These are phyloP conservation scores for Calcarius lapponicus DNA, from an alignment of 2,797 vertebrate genomes.

Conservation along the genomic window DNA sequence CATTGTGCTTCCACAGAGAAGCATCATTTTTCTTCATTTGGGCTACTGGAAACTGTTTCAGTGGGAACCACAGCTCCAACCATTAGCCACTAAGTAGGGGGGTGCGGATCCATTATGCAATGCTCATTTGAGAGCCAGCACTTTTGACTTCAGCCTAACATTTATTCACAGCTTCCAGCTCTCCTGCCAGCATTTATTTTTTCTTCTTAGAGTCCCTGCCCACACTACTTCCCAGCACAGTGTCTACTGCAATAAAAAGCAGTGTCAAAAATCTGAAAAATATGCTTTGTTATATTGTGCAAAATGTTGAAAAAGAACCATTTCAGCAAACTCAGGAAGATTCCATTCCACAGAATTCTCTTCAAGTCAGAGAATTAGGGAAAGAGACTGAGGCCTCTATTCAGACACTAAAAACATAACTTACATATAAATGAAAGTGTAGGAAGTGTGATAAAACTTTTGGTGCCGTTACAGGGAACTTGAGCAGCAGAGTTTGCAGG, in stretches of 20 bases:
- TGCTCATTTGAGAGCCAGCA: neutral
- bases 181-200: neutral
- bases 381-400: neutral
- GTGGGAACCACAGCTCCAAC: neutral
- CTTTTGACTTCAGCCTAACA: constrained; percentile 7
- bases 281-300: neutral
- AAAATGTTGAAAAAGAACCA: neutral
- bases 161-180: neutral
- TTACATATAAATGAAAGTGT: constrained; percentile 94
- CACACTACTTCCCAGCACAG: neutral
- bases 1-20: neutral
- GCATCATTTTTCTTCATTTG: neutral
- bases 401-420: constrained; percentile 65
- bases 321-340: neutral
- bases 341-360: neutral
- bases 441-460: constrained; percentile 87
- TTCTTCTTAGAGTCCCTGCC: neutral
- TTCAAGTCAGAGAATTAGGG: neutral
- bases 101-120: neutral
- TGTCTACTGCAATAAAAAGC: neutral
- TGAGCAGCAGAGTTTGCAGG: constrained; percentile 87
- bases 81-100: neutral
- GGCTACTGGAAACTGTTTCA: neutral
- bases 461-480: constrained; percentile 87
- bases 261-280: neutral